These are phyloP conservation scores for Apamea crenata DNA, from an alignment of 2,888 invertebrate genomes.

Conservation along the genomic window DNA sequence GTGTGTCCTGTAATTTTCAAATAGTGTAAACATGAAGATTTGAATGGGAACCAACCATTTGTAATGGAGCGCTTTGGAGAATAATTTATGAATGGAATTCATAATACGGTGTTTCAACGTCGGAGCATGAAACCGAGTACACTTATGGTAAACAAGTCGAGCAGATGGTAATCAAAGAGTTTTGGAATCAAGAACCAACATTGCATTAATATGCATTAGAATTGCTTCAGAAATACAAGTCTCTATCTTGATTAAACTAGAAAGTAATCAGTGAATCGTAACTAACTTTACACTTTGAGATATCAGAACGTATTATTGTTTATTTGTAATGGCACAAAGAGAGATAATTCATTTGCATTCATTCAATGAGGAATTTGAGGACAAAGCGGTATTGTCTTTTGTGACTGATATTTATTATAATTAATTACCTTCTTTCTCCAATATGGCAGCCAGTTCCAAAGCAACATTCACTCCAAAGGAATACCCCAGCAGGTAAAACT, in stretches of 20 bases:
- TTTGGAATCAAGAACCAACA: conserved; percentile 44
- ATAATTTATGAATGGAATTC: conserved; percentile 60
- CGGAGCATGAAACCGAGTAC: conserved; percentile 35
- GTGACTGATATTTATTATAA: not conserved
- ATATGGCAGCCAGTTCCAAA: conserved; percentile 76
- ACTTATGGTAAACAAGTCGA: conserved; percentile 51
- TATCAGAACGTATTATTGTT: conserved; percentile 12
- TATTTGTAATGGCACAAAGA: not conserved
- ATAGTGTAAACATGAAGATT: conserved; percentile 55
- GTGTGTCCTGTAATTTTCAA: conserved; percentile 72
- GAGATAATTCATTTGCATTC: not conserved
- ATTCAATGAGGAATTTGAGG: not conserved
- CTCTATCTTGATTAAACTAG: conserved; percentile 13
- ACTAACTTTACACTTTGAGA: conserved; percentile 14
- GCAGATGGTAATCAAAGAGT: conserved; percentile 49
- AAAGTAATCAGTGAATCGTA: conserved; percentile 25
- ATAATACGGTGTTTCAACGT: conserved; percentile 45
- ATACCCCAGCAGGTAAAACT: conserved; percentile 76
- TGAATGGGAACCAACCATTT: conserved; percentile 52
- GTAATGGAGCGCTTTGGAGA: conserved; percentile 35
- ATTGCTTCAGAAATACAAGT: conserved; percentile 25
- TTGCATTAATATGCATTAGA: conserved; percentile 51
- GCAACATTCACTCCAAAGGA: conserved; percentile 79
- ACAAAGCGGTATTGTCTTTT: not conserved
- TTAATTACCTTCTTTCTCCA: conserved; percentile 81